Evolutionary conservation across 2,797 vertebrate genomes (phyloP), one percentile per base, ranked within the genome.

Genomic region (Holocentrus rufus): DNA sequence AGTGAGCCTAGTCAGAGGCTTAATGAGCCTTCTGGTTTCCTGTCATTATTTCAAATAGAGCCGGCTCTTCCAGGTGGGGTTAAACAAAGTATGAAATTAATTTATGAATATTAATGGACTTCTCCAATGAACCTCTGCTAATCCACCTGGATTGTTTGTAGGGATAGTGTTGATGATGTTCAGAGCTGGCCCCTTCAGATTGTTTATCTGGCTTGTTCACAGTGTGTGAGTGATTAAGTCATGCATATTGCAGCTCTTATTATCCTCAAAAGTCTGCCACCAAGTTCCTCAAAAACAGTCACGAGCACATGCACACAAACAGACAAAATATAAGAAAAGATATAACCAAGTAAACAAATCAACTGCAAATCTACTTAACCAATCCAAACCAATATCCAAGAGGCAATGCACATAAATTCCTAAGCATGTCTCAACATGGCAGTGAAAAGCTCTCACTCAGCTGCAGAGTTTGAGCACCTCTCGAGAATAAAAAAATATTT

Each of bases 81-180:
- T 87, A 86, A 87, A 82, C 70, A 91, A 90, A 82, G 75, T 88
- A 73, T 82, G 78, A 87, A 87, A 86, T 88, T 56, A 81, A 85
- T 82, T 50, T 72, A 11, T 70, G 58, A 77, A 85, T 86, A 89
- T 88, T 79, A 82, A 89, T 83, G 82, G 23, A 8, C 50, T 47
- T 57, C 50, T 75, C 65, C 69, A 87, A 81, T 53, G 39, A 81
- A 36, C 58, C 68, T 39, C 22, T 11, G 69, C 56, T 78, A 84
- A 88, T 89, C 80, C 61, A 67, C 75, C 59, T 84, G 36, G 60
- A 44, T 67, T 74, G 62, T 80, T 61, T 72, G 58, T 69, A 64
- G 53, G 71, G 72, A 83, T 50, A 54, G 58, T 76, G 54, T 44
- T 52, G 70, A 76, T 78, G 65, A 80, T 74, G 76, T 76, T 74